phyloP scores from a whole-genome alignment of 1,140 invertebrate species.

The Lordiphosa collinella region DNA sequence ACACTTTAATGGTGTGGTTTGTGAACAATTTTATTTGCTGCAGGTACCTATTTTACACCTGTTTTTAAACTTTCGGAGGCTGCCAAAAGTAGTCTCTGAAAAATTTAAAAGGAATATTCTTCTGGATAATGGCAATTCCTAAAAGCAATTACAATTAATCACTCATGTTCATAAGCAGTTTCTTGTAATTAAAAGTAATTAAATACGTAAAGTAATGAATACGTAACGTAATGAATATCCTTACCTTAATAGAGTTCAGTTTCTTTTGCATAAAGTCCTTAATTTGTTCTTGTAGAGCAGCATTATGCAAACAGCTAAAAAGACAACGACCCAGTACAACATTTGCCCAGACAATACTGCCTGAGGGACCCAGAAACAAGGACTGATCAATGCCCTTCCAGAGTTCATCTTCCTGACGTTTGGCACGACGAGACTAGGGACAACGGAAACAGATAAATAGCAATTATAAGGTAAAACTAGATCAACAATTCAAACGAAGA shows the following conservation, averaged over 20 bases:
- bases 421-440: constrained; percentile 55
- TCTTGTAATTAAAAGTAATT: too few species aligned
- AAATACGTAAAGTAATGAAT: too few species aligned
- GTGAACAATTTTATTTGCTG: too few species aligned
- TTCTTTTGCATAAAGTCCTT: constrained; percentile 92
- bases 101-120: too few species aligned
- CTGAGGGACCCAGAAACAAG: constrained; percentile 69
- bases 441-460: not conserved
- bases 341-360: constrained; percentile 85
- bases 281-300: constrained; percentile 83
- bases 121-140: too few species aligned
- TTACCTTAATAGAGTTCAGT: constrained; percentile 89
- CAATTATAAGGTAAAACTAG: not conserved
- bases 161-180: too few species aligned
- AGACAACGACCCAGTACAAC: constrained; percentile 87
- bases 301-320: constrained; percentile 87
- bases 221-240: not conserved
- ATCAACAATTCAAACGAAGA: not conserved
- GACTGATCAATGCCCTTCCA: constrained; percentile 79
- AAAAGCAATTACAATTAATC: too few species aligned
- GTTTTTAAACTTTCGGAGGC: too few species aligned
- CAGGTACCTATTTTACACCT: too few species aligned
- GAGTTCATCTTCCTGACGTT: constrained; percentile 72
- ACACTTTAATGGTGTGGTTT: too few species aligned
- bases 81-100: too few species aligned